Base-by-base conservation (phyloP, 1,140 invertebrate species). In the Ceratina japonica region DNA sequence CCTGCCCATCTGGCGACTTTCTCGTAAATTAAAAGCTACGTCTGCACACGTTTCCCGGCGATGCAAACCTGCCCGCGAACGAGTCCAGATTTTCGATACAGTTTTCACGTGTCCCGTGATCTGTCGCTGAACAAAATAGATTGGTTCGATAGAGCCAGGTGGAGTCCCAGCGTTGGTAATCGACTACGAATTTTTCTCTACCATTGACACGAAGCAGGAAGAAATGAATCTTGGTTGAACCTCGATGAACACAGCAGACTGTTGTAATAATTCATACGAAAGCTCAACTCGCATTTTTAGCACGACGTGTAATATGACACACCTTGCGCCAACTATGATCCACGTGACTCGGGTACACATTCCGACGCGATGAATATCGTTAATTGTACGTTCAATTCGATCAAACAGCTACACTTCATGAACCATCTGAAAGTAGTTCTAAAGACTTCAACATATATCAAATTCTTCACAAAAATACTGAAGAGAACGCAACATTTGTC, bases 1-100 rank as follows among this genome's bases (percentile, higher is more conserved):
- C 88, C 89, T 90, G 89, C 83, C 84, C 65, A 69, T 69, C 74
- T 75, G 87, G 79, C 87, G 83, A 87, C 88, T 89, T 87, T 87
- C 85, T 79, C 75, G 75, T 31, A 51, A 76, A 70, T 76, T 70
- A 69, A 76, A 70, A 70, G 37, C 44, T 37, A 70, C 16, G 15
- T 22, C 37, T 24, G 65, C 27, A 56, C 84, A 59, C 80, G 18
- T 64, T 37, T 63, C 62, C 52, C 68, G 24, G 10, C 10, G 10
- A 44, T 44, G 37, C 37, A 44, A 44, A 24, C 68, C 20, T 69
- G 20, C 20, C 22, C 22, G 16, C 15, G 62, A 66, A n/a, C 31
- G n/a, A 15, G 44, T 51, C 22, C 15, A 18, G 18, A 37, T 44
- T 62, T 61, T 62, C 75, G 73, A 86, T 75, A 75, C 44, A 31